Base-by-base conservation (phyloP, 2,888 invertebrate species). In the Sesia bembeciformis region DNA sequence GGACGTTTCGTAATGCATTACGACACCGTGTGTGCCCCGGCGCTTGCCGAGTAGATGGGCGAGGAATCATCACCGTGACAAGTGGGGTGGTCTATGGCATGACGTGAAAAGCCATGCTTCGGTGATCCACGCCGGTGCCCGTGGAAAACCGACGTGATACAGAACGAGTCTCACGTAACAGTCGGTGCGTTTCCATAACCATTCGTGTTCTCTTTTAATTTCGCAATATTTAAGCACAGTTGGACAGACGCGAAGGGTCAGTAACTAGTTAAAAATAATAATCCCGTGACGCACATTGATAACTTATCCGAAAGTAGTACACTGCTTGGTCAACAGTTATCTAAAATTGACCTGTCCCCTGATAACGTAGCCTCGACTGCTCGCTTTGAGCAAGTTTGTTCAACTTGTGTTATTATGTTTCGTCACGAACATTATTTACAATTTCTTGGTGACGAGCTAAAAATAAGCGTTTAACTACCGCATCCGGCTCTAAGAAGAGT, bases 31-130 rank as follows among this genome's bases (percentile, higher is more conserved):
- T 4, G 8, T 8, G 23, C 46, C 46, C 46, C 5, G n/a, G 5
- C 8, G 8, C 8, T 8, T 4, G 4, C n/a, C 46, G 8, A 23
- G n/a, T 46, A 23, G 8, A 46, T 46, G 46, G 61, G 65, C 60
- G 65, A 69, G 66, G 67, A 40, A 64, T 64, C 81, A 84, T 65
- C 77, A 87, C 82, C 85, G 86, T 87, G 76, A 87, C 88, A 81
- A 76, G 79, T 82, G 73, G 87, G 87, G 88, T 87, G 82, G 81
- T 78, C 80, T 83, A 85, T 81, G 84, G 77, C 78, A 80, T 81
- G 80, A 76, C 74, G 74, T 78, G 72, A 66, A 73, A 72, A 76
- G 82, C 74, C 66, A 87, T 82, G 87, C 81, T 78, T 72, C 78
- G 83, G 62, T 83, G 84, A 72, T 61, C 70, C 59, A 65, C 70